These are phyloP conservation scores for Hippolais icterina DNA, from an alignment of 2,113 vertebrate genomes.

Conservation along the genomic window DNA sequence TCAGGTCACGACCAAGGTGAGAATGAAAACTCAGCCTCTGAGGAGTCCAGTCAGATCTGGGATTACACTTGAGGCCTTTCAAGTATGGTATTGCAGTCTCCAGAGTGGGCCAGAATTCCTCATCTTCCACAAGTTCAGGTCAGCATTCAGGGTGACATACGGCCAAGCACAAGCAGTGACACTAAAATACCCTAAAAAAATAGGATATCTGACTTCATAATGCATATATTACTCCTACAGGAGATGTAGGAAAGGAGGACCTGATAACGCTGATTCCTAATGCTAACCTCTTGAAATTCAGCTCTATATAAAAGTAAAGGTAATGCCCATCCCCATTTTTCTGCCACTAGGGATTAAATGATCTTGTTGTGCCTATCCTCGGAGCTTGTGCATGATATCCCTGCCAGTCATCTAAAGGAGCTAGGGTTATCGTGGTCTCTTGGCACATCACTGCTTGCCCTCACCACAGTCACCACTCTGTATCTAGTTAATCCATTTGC, in stretches of 20 bases:
- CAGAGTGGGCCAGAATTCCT: background rate
- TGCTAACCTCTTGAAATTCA: background rate
- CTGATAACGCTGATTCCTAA: background rate
- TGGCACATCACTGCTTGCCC: background rate
- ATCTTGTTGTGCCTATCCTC: background rate
- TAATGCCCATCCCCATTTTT: background rate
- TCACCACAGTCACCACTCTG: background rate
- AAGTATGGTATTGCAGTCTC: background rate
- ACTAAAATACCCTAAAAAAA: background rate
- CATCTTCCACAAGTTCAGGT: background rate
- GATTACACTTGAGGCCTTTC: background rate
- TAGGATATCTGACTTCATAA: background rate
- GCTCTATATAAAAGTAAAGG: background rate
- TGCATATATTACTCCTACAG: too few relatives aligned
- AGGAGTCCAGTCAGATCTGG: background rate
- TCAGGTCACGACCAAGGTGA: background rate
- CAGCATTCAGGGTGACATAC: background rate
- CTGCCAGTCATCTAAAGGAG: background rate
- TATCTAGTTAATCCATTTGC: background rate
- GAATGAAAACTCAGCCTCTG: background rate
- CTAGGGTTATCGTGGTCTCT: background rate
- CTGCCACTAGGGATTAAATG: background rate
- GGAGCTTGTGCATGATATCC: background rate
- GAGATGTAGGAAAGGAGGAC: background rate
- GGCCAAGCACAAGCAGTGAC: background rate